These are phyloP conservation scores for Synergus itoensis DNA, from an alignment of 2,888 invertebrate genomes.

Conservation along the genomic window DNA sequence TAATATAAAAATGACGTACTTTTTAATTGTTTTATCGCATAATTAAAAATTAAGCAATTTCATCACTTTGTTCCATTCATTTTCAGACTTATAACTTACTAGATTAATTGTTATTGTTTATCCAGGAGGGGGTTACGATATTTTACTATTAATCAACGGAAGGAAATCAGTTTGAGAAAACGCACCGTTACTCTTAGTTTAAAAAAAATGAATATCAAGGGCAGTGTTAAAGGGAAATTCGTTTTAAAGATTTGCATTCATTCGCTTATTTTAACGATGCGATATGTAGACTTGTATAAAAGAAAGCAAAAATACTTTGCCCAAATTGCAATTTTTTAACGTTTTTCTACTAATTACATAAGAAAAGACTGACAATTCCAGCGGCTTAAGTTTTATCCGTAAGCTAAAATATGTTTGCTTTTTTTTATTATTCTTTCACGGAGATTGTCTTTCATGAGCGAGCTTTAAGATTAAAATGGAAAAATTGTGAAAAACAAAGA, in stretches of 20 bases:
- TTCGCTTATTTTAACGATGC: neutral
- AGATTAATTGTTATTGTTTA: constrained; percentile 18
- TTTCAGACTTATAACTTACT: neutral
- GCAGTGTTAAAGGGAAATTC: neutral
- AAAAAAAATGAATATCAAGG: neutral
- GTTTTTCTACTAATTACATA: constrained; percentile 20
- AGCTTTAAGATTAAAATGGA: neutral
- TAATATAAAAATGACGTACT: neutral
- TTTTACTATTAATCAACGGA: neutral
- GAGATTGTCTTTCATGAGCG: neutral
- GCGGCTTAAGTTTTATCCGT: constrained; percentile 24
- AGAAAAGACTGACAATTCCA: constrained; percentile 37
- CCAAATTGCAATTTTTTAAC: constrained; percentile 1
- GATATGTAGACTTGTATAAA: constrained; percentile 16
- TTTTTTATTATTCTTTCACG: constrained; percentile 16
- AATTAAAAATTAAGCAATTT: neutral
- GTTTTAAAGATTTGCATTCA: constrained; percentile 14
- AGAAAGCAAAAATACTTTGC: neutral
- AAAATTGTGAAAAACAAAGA: constrained; percentile 5
- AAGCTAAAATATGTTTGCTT: constrained; percentile 24
- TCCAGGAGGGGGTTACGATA: neutral
- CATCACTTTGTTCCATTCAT: neutral
- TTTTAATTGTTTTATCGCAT: constrained; percentile 1
- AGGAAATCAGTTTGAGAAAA: neutral
- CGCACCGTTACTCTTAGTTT: constrained; percentile 1